These are phyloP conservation scores for Cygnus buccinator DNA, from an alignment of 2,113 vertebrate genomes.

Conservation along the genomic window DNA sequence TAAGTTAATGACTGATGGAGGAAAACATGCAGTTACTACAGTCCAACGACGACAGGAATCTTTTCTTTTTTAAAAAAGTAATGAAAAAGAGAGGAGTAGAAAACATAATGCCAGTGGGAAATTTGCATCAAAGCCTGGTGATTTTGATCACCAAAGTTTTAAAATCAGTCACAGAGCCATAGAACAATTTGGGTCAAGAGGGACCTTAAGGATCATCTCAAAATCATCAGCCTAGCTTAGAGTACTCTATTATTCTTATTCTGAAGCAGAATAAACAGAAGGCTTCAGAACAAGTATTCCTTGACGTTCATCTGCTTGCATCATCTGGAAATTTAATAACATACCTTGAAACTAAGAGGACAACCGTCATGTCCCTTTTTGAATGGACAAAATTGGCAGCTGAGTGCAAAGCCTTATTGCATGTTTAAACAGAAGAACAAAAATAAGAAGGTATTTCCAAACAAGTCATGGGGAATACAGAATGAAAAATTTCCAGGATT, in stretches of 20 bases:
- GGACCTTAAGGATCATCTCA: too few relatives aligned
- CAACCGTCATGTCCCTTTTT: not conserved
- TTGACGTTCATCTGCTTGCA: not conserved
- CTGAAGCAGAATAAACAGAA: not conserved
- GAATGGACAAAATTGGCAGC: not conserved
- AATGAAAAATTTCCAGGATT: not conserved
- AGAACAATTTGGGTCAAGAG: too few relatives aligned
- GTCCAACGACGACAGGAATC: not conserved
- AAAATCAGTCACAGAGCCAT: not conserved
- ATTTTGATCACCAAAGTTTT: not conserved
- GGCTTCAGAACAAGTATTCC: not conserved
- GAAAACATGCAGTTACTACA: not conserved
- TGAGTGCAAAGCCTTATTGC: not conserved
- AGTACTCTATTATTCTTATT: not conserved
- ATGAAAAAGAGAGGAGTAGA: not conserved
- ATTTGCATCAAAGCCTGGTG: not conserved
- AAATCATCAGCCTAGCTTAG: not conserved
- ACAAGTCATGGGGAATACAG: accelerated
- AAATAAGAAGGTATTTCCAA: not conserved
- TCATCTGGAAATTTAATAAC: not conserved
- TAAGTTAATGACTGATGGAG: accelerated
- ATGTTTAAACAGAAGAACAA: not conserved
- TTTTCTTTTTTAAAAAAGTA: not conserved
- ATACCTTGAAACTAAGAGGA: not conserved
- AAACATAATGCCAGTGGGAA: not conserved